Base-by-base conservation (phyloP, 2,113 vertebrate species). In the Gulo gulo region DNA sequence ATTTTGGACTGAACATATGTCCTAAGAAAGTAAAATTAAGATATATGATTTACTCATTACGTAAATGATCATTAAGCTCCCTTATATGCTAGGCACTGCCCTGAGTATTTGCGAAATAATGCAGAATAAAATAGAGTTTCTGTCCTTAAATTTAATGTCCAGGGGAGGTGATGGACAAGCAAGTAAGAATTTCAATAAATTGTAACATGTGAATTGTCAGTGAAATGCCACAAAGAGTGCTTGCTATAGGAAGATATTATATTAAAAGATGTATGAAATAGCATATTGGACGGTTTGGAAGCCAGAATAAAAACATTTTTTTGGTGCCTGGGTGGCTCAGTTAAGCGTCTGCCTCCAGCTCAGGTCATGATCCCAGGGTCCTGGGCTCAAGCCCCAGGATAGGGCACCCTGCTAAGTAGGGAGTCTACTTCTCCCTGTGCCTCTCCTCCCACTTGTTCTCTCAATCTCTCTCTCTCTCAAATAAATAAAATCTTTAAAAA, bases 241-340 rank as follows among this genome's bases (percentile, higher is more conserved):
- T 55, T 74, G 29, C 47, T 61, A 11, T 59, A 81, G 76, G 10
- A 94, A 71, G 7, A 23, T 47, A 65, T 16, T 92, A 0, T 57
- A 23, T 92, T 96, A 73, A 57, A 83, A 95, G 14, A 63, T 97
- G 63, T 39, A 47, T 36, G 76, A 67, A 92, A 55, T 87, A 95
- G 45, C 2, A 29, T 61, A 42, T 8, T 87, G 20, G 15, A 78
- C 21, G 55, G 8, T 88, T 88, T 85, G 26, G 92, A 84, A 47
- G 50, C 31, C 67, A 94, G n/a, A 74, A 82, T 52, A 91, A 83
- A 91, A 84, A 59, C 55, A 79, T 57, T 87, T 16, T 65, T 85
- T 86, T 47, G 55, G 15, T 42, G 39, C 63, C 63, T 67, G 31
- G 6, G 31, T 34, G 31, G 63, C 15, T 67, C 31, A 34, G 31